These are phyloP conservation scores for Cottoperca gobio DNA, from an alignment of 2,797 vertebrate genomes.

Conservation along the genomic window DNA sequence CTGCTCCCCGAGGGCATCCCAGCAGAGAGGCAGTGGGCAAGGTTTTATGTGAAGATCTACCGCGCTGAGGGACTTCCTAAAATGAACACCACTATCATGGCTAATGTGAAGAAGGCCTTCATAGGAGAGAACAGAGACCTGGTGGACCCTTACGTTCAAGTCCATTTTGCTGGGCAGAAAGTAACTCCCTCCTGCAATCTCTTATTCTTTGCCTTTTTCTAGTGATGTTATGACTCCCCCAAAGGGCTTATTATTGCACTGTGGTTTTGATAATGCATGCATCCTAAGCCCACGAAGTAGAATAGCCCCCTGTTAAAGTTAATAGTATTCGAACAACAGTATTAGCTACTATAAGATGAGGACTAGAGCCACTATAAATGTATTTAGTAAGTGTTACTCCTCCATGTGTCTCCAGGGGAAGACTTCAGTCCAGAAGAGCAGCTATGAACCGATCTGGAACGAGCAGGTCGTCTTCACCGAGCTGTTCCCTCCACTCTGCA, in stretches of 20 bases:
- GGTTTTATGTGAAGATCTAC: conserved; percentile 95
- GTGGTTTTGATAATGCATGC: neutral
- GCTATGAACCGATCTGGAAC: conserved; percentile 97
- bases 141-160: conserved; percentile 97
- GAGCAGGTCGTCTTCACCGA: conserved; percentile 96
- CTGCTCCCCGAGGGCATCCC: conserved; percentile 96
- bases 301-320: neutral
- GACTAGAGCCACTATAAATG: neutral
- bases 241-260: neutral
- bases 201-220: neutral
- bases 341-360: neutral
- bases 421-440: conserved; percentile 95
- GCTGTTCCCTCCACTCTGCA: conserved; percentile 96
- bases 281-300: neutral
- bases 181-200: conserved; percentile 71
- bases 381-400: neutral
- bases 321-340: conserved; percentile 4
- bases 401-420: conserved; percentile 86
- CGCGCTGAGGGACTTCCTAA: conserved; percentile 95
- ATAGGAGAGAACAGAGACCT: conserved; percentile 97
- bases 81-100: conserved; percentile 99
- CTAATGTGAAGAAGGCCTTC: conserved; percentile 97
- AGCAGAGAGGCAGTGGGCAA: conserved; percentile 94
- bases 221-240: neutral
- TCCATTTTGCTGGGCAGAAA: conserved; percentile 96